phyloP scores from a whole-genome alignment of 1,140 invertebrate genomes.

The Plutomurus gul region DNA sequence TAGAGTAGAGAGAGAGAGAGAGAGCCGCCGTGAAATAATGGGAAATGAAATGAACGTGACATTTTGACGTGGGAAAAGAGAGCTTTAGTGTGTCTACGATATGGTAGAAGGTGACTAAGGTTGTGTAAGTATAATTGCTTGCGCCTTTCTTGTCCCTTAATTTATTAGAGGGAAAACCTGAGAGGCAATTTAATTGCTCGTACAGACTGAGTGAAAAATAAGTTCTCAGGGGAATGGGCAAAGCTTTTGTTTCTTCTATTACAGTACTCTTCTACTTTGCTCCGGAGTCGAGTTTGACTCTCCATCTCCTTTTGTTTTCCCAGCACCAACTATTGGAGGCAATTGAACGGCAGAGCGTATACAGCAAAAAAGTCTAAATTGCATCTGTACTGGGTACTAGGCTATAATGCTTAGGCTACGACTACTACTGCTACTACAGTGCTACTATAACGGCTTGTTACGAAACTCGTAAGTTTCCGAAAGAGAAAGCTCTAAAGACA shows the following conservation, averaged over 20 bases:
- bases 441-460: background rate
- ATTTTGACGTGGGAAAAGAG: conserved; percentile 4
- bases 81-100: background rate
- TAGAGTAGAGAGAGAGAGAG: background rate
- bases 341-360: background rate
- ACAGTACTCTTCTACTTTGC: background rate
- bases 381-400: background rate
- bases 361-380: background rate
- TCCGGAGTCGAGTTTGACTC: too few relatives aligned
- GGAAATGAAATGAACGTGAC: conserved; percentile 28
- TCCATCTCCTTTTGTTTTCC: background rate
- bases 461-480: background rate
- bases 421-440: too few relatives aligned
- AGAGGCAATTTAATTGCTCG: conserved; percentile 20
- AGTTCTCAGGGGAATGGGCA: background rate
- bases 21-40: background rate
- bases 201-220: conserved; percentile 25
- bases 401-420: too few relatives aligned
- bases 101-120: background rate
- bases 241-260: conserved; percentile 14
- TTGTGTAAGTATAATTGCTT: conserved; percentile 9
- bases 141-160: conserved; percentile 19
- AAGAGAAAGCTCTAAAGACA: background rate
- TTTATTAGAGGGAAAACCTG: conserved; percentile 24
- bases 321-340: background rate